Evolutionary conservation across 1,140 invertebrate genomes (phyloP).

Genomic region (Eumeta japonica): DNA sequence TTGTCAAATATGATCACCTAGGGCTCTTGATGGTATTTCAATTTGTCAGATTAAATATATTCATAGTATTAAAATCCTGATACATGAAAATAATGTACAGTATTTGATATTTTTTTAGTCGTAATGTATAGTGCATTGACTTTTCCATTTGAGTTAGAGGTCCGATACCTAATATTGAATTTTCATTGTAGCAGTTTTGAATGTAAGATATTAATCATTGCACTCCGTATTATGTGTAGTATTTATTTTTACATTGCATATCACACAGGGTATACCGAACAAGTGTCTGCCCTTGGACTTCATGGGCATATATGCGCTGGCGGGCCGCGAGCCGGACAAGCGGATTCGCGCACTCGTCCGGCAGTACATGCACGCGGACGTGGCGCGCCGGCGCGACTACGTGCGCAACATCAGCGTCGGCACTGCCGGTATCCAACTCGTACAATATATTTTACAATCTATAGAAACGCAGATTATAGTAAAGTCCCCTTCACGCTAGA

Average conservation of each 20-base stretch:
- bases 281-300: slow-evolving; percentile 93
- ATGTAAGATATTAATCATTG: background rate
- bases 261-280: slow-evolving; percentile 73
- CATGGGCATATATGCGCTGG: slow-evolving; percentile 92
- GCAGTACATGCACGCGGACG: slow-evolving; percentile 81
- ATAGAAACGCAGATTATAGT: background rate
- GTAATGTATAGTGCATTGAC: no score
- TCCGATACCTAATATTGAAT: background rate
- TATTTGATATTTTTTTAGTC: no score
- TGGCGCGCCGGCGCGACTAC: slow-evolving; percentile 87
- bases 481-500: background rate
- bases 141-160: no score
- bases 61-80: no score
- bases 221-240: background rate
- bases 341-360: slow-evolving; percentile 67
- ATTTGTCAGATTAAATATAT: no score
- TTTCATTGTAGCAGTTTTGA: background rate
- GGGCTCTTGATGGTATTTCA: no score
- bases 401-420: slow-evolving; percentile 73
- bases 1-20: no score
- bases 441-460: background rate
- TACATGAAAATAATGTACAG: no score
- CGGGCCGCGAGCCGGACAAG: slow-evolving; percentile 81
- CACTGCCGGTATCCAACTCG: slow-evolving; percentile 30
- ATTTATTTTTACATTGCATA: slow-evolving; percentile 25